These are phyloP conservation scores for Drosophila sordidula DNA, from an alignment of 2,888 invertebrate species.

Conservation along the genomic window DNA sequence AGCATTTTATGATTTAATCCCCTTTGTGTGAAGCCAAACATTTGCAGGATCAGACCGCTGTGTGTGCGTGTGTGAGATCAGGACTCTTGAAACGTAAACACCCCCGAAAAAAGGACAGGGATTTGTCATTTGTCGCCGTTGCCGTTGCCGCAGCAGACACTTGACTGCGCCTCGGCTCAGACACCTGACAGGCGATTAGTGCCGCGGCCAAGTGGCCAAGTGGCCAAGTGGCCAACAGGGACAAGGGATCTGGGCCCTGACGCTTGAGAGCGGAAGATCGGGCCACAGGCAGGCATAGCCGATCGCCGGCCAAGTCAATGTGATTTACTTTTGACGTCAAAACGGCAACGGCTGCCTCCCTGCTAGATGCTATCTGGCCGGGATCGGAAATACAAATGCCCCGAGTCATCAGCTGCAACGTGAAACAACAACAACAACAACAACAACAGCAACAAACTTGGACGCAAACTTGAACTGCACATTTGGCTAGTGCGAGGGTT, in stretches of 20 bases:
- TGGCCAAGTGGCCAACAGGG: slow-evolving; percentile 9
- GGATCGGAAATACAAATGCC: slow-evolving; percentile 70
- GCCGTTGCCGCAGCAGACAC: slow-evolving; percentile 38
- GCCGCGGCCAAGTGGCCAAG: slow-evolving; percentile 40
- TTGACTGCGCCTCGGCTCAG: slow-evolving; percentile 57
- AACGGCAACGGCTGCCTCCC: slow-evolving; percentile 37
- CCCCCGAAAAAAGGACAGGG: slow-evolving; percentile 42
- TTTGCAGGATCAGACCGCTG: slow-evolving; percentile 51
- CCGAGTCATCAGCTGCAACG: slow-evolving; percentile 68
- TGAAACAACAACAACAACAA: slow-evolving; percentile 4
- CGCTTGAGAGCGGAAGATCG: no score
- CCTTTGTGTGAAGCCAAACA: slow-evolving; percentile 73
- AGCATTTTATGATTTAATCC: slow-evolving; percentile 71
- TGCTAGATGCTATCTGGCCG: slow-evolving; percentile 54
- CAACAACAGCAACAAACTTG: background rate
- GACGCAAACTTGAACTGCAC: background rate
- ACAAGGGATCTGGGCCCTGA: slow-evolving; percentile 6
- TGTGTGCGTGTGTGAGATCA: slow-evolving; percentile 26
- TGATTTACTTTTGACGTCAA: slow-evolving; percentile 65
- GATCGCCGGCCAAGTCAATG: slow-evolving; percentile 44
- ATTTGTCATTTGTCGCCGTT: slow-evolving; percentile 56
- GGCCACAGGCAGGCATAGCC: slow-evolving; percentile 8
- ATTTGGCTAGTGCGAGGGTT: slow-evolving; percentile 28
- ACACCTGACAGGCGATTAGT: slow-evolving; percentile 59
- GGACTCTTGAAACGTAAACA: slow-evolving; percentile 47